A percentile compares a stretch with the other conserved stretches of the same genome.
Conservation (phyloP, 2,888 invertebrate species). For the Tiliacea citrago region DNA sequence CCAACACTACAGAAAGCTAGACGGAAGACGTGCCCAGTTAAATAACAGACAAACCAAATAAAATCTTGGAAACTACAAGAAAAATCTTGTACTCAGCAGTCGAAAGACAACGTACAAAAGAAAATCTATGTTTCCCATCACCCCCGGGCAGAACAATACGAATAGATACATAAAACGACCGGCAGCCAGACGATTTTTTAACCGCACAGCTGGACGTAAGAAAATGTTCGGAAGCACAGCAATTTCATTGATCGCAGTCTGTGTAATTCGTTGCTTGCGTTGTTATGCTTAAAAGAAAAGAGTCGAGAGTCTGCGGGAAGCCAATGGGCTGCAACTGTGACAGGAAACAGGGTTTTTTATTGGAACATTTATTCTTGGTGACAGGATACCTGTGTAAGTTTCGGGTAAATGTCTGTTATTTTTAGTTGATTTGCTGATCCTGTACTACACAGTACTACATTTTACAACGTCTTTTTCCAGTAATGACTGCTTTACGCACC, state of each 20-base stretch:
- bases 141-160: slow-evolving; percentile 8
- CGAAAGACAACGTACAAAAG: background rate
- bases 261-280: slow-evolving; percentile 21
- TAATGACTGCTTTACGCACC: too few relatives aligned
- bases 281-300: slow-evolving; percentile 35
- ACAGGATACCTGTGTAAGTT: background rate
- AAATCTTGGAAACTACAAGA: background rate
- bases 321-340: background rate
- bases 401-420: background rate
- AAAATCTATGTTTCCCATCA: slow-evolving; percentile 12
- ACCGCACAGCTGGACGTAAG: slow-evolving; percentile 26
- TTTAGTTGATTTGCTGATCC: too few relatives aligned
- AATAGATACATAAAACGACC: slow-evolving; percentile 39
- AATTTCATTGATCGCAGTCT: slow-evolving; percentile 42
- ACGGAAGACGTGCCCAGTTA: too few relatives aligned
- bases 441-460: too few relatives aligned
- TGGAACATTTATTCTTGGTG: background rate
- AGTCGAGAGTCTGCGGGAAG: slow-evolving; percentile 1
- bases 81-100: background rate
- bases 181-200: slow-evolving; percentile 35
- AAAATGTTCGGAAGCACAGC: slow-evolving; percentile 37
- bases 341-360: background rate
- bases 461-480: too few relatives aligned
- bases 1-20: too few relatives aligned
- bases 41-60: background rate